Percentiles rank a stretch among this genome's conserved stretches.
These are phyloP conservation scores for Colius striatus DNA, from an alignment of 2,113 vertebrate species.

Conservation along the genomic window DNA sequence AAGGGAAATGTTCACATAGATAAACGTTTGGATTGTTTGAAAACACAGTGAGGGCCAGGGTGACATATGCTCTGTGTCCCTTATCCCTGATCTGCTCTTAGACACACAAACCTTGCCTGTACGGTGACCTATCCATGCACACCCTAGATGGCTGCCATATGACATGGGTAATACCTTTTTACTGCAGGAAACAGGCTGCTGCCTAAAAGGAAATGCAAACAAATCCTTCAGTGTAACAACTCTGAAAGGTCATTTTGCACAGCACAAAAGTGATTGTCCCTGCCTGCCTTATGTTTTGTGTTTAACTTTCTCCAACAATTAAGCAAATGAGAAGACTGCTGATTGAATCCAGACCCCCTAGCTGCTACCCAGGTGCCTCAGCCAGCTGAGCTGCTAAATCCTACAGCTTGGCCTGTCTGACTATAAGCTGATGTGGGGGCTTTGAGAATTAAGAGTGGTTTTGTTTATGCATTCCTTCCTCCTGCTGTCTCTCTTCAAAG, in stretches of 20 bases:
- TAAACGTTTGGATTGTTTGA: neutral
- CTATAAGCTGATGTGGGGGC: conserved; percentile 53
- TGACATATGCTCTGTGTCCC: neutral
- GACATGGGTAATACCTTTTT: neutral
- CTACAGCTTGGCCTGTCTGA: conserved; percentile 55
- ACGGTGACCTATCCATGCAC: neutral
- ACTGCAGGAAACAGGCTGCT: neutral
- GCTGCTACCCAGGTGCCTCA: conserved; percentile 59
- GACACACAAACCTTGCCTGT: neutral
- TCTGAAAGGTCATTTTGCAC: conserved; percentile 19
- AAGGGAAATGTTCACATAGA: neutral
- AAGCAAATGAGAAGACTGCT: conserved; percentile 53
- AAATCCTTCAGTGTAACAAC: conserved; percentile 24
- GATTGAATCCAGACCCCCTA: conserved; percentile 59
- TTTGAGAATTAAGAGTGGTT: conserved; percentile 63
- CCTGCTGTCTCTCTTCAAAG: conserved; percentile 35
- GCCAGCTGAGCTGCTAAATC: conserved; percentile 70
- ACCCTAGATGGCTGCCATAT: neutral
- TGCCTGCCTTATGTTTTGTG: conserved; percentile 51
- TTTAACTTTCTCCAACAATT: conserved; percentile 68
- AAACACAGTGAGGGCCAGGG: neutral
- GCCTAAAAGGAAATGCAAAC: conserved; percentile 45
- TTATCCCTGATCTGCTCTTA: neutral
- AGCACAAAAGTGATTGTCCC: conserved; percentile 7
- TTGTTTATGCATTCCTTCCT: conserved; percentile 64